phyloP scores from a whole-genome alignment of 1,140 invertebrate species.

The Drosophila elegans region DNA sequence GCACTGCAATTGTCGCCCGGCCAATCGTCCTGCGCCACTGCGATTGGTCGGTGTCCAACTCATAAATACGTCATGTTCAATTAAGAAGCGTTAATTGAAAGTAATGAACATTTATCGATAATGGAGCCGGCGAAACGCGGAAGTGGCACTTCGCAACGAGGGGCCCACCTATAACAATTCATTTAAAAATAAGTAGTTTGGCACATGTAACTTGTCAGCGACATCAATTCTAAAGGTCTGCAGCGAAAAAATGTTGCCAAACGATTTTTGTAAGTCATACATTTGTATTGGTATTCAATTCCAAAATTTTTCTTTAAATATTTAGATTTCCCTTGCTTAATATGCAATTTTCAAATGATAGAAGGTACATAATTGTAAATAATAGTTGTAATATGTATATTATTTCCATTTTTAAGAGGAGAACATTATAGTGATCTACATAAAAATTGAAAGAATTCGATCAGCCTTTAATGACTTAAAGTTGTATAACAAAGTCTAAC shows the following conservation, averaged over 20 bases:
- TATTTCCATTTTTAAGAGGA: too few species aligned
- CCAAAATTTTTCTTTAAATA: too few species aligned
- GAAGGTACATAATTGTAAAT: too few species aligned
- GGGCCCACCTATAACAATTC: conserved; percentile 27
- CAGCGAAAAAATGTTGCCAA: neutral
- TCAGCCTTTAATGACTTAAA: too few species aligned
- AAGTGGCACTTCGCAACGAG: conserved; percentile 42
- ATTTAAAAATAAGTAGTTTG: conserved; percentile 43
- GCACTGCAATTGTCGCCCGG: conserved; percentile 28
- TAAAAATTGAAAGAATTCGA: too few species aligned
- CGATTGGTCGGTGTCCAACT: conserved; percentile 63
- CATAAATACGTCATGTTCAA: conserved; percentile 82
- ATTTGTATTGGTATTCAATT: neutral
- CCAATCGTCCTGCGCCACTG: conserved; percentile 13
- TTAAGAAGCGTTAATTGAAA: conserved; percentile 74
- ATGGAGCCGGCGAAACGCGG: conserved; percentile 30
- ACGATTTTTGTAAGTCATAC: too few species aligned
- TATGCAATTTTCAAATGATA: too few species aligned
- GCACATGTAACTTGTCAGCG: conserved; percentile 21
- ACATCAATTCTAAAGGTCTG: neutral
- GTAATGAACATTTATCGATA: conserved; percentile 65
- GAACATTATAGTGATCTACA: too few species aligned
- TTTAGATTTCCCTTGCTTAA: too few species aligned
- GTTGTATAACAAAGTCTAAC: too few species aligned
- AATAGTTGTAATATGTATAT: too few species aligned